Base-by-base conservation (phyloP, 1,140 invertebrate species). In the Eubasilissa regina region DNA sequence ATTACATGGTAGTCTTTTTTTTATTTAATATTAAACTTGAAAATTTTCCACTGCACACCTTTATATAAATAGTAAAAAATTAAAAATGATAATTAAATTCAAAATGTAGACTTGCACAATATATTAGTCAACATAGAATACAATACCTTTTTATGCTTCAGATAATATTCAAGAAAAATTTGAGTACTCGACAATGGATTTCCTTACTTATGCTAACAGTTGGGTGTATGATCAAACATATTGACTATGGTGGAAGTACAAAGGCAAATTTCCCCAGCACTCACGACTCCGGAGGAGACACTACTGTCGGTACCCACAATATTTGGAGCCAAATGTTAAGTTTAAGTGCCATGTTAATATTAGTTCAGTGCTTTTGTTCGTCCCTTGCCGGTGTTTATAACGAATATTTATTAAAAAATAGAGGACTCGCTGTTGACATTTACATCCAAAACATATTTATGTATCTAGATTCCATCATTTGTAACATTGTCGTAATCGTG, bases 361-460 rank as follows among this genome's bases (percentile, higher is more conserved):
- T 93, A 79, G 91, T 95, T 53, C 93, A 98, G 92, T 94, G 96
- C 43, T 92, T 98, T 78, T 98, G 95, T 84, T 99, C 97, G 0
- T 98, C 97, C 83, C 89, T 98, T 83, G 97, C 97, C 13, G 97
- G 97, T 15, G 97, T 98, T 11, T 99, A 98, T 86, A 99, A 98
- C 87, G 97, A 99, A 87, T 98, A 97, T 89, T 89, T 99, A 51
- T 88, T 99, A 0, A 99, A 99, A 90, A 93, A 92, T 43, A 93
- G 94, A 81, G 95, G 95, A 35, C 91, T 92, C 12, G 92, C 94
- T 81, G 93, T 97, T 0, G 94, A 97, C 86, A 95, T 99, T 81
- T 97, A 97, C 89, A 87, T 98, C 78, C 97, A 99, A 89, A 99
- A 99, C 89, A 92, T 97, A 0, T 99, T 97, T 85, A 98, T 99